phyloP scores from a whole-genome alignment of 2,113 vertebrate genomes.

The Megaceryle maxima region DNA sequence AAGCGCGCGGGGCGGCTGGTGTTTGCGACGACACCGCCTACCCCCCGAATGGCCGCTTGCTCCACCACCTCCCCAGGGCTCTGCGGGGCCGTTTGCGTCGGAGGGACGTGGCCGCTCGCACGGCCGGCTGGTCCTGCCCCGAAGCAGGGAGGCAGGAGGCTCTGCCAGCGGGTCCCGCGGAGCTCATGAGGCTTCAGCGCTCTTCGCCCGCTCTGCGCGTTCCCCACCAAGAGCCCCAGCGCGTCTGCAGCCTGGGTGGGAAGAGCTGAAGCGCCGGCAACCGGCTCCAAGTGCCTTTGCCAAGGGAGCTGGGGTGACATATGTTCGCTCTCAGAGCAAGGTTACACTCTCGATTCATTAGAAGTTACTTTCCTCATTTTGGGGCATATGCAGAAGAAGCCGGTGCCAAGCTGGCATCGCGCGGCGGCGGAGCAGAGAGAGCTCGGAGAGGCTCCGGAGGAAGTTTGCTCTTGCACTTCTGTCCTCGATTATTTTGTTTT shows the following conservation, averaged over 20 bases:
- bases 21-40: fast-evolving
- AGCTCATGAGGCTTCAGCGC: not conserved
- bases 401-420: not conserved
- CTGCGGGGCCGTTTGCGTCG: not conserved
- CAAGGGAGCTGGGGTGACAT: conserved; percentile 32
- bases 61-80: fast-evolving
- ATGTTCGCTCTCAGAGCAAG: conserved; percentile 41
- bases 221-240: not conserved
- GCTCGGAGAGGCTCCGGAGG: not conserved
- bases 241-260: not conserved
- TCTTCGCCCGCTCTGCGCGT: not conserved
- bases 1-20: fast-evolving
- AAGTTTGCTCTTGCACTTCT: not conserved
- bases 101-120: not conserved
- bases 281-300: not conserved
- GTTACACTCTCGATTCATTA: not conserved
- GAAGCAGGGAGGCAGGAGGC: not conserved
- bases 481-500: not conserved
- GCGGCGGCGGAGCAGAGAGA: fast-evolving
- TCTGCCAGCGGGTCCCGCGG: not conserved
- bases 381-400: not conserved
- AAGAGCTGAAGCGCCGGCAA: not conserved
- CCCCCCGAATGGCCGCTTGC: fast-evolving
- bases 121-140: not conserved
- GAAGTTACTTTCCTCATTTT: not conserved